Conservation (phyloP, 2,888 invertebrate genomes). For the Galeruca laticollis region DNA sequence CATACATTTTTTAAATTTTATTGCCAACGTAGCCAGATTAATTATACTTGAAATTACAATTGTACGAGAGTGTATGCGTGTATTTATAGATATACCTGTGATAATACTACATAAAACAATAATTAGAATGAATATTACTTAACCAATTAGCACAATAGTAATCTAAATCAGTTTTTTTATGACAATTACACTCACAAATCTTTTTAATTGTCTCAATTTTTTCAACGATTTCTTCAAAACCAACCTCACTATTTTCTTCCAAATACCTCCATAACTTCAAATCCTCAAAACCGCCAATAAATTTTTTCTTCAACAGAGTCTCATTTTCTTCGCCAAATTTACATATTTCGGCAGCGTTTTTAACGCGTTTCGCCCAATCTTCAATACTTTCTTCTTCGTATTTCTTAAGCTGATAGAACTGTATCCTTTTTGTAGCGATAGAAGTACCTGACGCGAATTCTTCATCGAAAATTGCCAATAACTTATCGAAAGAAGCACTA, state of each 20-base stretch:
- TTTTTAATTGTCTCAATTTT: slow-evolving; percentile 13
- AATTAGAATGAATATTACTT: slow-evolving; percentile 8
- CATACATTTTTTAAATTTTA: too few relatives aligned
- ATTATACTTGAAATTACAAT: too few relatives aligned
- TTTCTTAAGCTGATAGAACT: slow-evolving; percentile 47
- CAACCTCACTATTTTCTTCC: slow-evolving; percentile 17
- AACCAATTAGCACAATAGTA: slow-evolving; percentile 18
- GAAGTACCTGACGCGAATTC: slow-evolving; percentile 40
- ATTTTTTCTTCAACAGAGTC: slow-evolving; percentile 43
- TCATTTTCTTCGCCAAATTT: slow-evolving; percentile 46
- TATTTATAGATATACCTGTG: too few relatives aligned
- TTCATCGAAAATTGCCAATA: slow-evolving; percentile 43
- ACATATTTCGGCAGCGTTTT: slow-evolving; percentile 45
- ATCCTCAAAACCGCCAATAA: slow-evolving; percentile 44
- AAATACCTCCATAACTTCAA: slow-evolving; percentile 23
- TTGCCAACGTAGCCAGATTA: too few relatives aligned
- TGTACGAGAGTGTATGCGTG: too few relatives aligned
- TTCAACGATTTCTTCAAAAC: slow-evolving; percentile 33
- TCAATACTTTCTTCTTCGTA: slow-evolving; percentile 39
- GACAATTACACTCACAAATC: slow-evolving; percentile 16
- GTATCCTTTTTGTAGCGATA: slow-evolving; percentile 43
- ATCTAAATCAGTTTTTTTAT: slow-evolving; percentile 15
- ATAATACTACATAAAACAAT: slow-evolving; percentile 6
- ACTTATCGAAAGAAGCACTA: slow-evolving; percentile 35
- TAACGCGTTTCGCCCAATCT: slow-evolving; percentile 48